A percentile compares a stretch with the other conserved stretches of the same genome.
Conservation (phyloP, 64 coral and sea anemone species). For the Montipora efflorescens region DNA sequence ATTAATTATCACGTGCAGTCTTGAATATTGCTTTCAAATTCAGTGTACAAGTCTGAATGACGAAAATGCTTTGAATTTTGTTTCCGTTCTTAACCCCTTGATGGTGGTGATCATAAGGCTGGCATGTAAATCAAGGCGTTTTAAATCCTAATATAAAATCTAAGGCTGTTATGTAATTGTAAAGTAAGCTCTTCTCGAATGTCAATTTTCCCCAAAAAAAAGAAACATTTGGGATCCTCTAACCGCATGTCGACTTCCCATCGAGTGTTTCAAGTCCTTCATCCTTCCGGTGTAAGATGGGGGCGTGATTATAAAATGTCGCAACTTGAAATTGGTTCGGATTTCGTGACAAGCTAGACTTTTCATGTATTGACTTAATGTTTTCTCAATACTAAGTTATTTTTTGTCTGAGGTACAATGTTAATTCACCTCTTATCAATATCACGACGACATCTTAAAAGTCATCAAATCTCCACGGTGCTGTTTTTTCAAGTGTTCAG, state of each 20-base stretch:
- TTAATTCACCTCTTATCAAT: background rate
- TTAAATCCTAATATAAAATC: too few relatives aligned
- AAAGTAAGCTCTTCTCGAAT: too few relatives aligned
- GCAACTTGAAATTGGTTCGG: background rate
- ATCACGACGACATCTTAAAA: constrained; percentile 13
- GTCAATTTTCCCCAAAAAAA: too few relatives aligned
- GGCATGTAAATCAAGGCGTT: too few relatives aligned
- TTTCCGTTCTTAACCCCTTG: too few relatives aligned
- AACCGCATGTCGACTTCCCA: too few relatives aligned
- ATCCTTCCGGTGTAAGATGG: background rate
- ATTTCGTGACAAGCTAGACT: background rate
- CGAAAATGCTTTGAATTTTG: too few relatives aligned
- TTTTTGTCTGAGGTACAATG: background rate
- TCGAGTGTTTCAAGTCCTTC: background rate
- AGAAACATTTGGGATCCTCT: too few relatives aligned
- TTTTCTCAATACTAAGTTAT: background rate
- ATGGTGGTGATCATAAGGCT: too few relatives aligned
- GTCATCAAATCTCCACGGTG: background rate
- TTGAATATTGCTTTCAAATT: background rate
- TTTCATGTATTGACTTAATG: constrained; percentile 8
- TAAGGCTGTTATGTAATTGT: too few relatives aligned
- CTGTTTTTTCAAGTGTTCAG: background rate
- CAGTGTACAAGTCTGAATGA: background rate
- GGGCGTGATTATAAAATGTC: background rate
- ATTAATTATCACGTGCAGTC: background rate